Base-by-base conservation (phyloP, 2,797 vertebrate genomes). In the Cottoperca gobio region DNA sequence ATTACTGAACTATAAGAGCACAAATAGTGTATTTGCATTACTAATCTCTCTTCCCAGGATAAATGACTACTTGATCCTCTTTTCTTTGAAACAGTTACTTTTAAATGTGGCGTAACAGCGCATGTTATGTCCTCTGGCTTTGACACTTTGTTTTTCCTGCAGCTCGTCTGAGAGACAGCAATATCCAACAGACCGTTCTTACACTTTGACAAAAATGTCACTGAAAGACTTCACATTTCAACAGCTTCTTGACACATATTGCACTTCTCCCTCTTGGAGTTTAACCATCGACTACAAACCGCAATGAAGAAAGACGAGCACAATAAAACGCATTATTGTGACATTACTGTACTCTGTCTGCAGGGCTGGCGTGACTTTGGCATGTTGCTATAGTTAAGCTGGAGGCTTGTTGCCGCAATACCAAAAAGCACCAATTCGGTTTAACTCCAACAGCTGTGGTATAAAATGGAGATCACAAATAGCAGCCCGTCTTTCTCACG, bases 401-500 rank as follows among this genome's bases (percentile, higher is more conserved):
- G 54, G 74, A 73, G 74, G 70, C 61, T 86, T 83, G 87, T 88
- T 89, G 90, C 89, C 40, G 63, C 76, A 77, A 81, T 57, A 72
- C 75, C 70, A 66, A 82, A 89, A 86, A 63, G 83, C 78, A 82
- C 70, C 78, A 77, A 66, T 81, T 81, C 8, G 10, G 76, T 81
- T 88, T 81, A 85, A 86, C 67, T 88, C 67, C 73, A 52, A 91
- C 91, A 94, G 91, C 91, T 91, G 91, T 72, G 87, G 81, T 81
- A 88, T 87, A 90, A 92, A 90, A 90, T 81, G 19, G 67, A 81
- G 88, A 90, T 91, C 86, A 73, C 90, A 94, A 93, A 93, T 89
- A 93, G 89, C 86, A 86, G 88, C 73, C 70, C 33, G 81, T 90
- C 89, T 92, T 95, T 95, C 95, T 94, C 94, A 95, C 92, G 93